These are phyloP conservation scores for Hirudo medicinalis DNA, from an alignment of 1,140 invertebrate genomes.

Conservation along the genomic window DNA sequence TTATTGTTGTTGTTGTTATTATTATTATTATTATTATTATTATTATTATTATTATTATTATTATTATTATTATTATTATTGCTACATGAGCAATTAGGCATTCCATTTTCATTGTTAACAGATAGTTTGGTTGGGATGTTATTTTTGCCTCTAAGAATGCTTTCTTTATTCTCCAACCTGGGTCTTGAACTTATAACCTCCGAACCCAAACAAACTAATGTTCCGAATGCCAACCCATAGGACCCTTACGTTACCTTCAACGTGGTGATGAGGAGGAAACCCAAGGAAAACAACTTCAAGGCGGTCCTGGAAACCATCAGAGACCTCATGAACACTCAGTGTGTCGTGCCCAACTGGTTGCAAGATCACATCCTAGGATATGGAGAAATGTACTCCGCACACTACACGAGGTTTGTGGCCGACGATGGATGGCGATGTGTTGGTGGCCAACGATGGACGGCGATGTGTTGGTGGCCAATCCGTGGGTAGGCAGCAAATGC, in stretches of 20 bases:
- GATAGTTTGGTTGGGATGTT: too few relatives aligned
- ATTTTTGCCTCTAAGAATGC: too few relatives aligned
- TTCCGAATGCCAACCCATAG: slow-evolving; percentile 33
- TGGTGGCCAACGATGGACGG: slow-evolving; percentile 25
- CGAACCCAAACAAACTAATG: not conserved
- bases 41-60: too few relatives aligned
- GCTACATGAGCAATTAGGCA: slow-evolving; percentile 54
- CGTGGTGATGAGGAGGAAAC: slow-evolving; percentile 87
- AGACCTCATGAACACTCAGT: slow-evolving; percentile 96
- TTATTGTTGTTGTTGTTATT: too few relatives aligned
- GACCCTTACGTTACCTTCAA: slow-evolving; percentile 96
- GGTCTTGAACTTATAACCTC: too few relatives aligned
- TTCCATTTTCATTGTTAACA: too few relatives aligned
- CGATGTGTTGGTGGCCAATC: too few relatives aligned
- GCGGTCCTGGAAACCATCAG: slow-evolving; percentile 95
- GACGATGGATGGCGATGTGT: too few relatives aligned
- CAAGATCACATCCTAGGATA: slow-evolving; percentile 95
- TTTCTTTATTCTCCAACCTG: too few relatives aligned
- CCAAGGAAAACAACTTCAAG: slow-evolving; percentile 98
- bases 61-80: too few relatives aligned
- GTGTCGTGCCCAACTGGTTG: slow-evolving; percentile 96
- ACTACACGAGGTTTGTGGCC: slow-evolving; percentile 62
- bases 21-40: too few relatives aligned
- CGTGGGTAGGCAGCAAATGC: too few relatives aligned
- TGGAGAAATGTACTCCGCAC: slow-evolving; percentile 85